Evolutionary conservation across 1,140 invertebrate genomes (phyloP), one percentile per base, ranked within the genome.

Genomic region (Rhopalosiphum maidis): DNA sequence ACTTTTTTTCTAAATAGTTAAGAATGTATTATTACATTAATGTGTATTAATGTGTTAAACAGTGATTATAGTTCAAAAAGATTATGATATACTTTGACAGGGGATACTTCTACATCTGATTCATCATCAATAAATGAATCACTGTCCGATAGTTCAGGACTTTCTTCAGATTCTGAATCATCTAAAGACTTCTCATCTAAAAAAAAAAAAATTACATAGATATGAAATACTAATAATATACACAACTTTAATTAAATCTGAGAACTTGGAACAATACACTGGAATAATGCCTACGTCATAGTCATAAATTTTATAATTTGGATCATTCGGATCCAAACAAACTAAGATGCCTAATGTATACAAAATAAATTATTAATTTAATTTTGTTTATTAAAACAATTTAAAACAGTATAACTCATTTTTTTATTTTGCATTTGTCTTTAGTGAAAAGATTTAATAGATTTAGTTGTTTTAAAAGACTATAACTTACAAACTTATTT

Each of bases 61-160:
- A 18, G 46, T 77, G 25, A 25, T 51, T 51, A 9, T 35, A 46
- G 46, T 77, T 91, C 22, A 41, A 60, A 77, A 91, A 90, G 46
- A 46, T 46, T 35, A 91, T 11, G 22, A 46, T 35, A 46, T 91
- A 92, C 90, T 83, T 93, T 93, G 23, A 86, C 22, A 5, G 91
- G 82, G 9, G 91, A 37, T 41, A 22, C 21, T 55, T 93, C 91
- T 35, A 41, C 91, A 30, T 93, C 91, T 43, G 68, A 83, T 51
- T 23, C 91, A 93, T 93, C 91, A 85, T 93, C 82, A 86, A 93
- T 93, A 86, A 93, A 93, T 41, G 91, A 93, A 86, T 93, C 82
- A 55, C n/a, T 35, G 60, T 93, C 91, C 86, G 82, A 93, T 54
- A 37, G 68, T n/a, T 55, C 82, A 48, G 48, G 46, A 43, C 82